These are phyloP conservation scores for Chironomus striatipennis DNA, from an alignment of 1,140 invertebrate species.

Conservation along the genomic window DNA sequence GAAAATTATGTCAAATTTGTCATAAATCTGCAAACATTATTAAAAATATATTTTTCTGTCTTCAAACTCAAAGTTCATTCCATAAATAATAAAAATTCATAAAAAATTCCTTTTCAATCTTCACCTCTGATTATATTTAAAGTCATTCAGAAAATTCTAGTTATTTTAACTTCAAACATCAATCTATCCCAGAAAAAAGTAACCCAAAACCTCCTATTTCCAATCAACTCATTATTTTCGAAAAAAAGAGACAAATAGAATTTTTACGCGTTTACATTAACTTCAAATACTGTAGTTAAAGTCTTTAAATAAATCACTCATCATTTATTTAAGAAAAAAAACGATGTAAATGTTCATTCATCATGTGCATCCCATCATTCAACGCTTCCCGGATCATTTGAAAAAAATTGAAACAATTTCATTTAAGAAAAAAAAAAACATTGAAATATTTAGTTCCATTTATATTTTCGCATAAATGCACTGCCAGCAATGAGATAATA, in stretches of 20 bases:
- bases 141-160: no score
- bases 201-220: no score
- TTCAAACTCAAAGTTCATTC: no score
- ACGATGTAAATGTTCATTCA: background rate
- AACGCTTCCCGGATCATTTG: background rate
- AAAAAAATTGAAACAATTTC: background rate
- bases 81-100: no score
- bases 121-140: no score
- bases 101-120: no score
- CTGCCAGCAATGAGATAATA: background rate
- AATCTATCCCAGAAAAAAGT: no score
- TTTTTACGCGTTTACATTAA: background rate
- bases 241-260: background rate
- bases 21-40: no score
- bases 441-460: background rate
- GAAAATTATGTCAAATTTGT: no score
- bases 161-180: no score
- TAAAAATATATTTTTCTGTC: no score
- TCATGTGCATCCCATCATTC: slow-evolving; percentile 11
- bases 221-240: no score
- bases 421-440: background rate
- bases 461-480: background rate
- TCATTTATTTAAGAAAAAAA: background rate
- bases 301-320: background rate
- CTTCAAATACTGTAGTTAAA: background rate